Evolutionary conservation across 2,113 vertebrate species (phyloP).

Genomic region (Ammospiza caudacuta): DNA sequence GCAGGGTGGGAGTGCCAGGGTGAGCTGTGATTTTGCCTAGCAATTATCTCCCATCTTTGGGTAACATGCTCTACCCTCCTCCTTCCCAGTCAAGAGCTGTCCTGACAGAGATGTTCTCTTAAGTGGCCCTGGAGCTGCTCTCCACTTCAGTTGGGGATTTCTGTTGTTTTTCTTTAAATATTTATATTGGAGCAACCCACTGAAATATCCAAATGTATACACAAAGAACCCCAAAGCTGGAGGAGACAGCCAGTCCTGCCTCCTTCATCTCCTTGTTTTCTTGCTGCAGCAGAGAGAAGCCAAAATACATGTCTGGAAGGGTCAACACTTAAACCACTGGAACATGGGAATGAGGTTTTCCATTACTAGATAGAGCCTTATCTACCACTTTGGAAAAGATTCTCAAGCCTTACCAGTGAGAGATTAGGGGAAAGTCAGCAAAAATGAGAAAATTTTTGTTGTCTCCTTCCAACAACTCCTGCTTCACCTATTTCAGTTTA

Average conservation of each 20-base stretch:
- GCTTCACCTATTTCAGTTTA: not conserved
- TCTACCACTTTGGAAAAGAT: slow-evolving; percentile 2
- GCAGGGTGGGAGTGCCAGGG: not conserved
- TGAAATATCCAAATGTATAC: slow-evolving; percentile 20
- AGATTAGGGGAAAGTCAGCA: slow-evolving; percentile 2
- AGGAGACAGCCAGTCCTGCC: not conserved
- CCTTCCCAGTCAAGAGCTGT: not conserved
- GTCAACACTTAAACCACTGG: slow-evolving; percentile 2
- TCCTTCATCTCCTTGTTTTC: not conserved
- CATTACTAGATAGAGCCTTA: not conserved
- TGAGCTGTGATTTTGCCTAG: slow-evolving; percentile 5
- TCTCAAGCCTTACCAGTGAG: not conserved
- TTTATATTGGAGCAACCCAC: slow-evolving; percentile 38
- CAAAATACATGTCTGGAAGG: slow-evolving; percentile 5
- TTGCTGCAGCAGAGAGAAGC: slow-evolving; percentile 6
- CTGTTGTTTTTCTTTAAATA: slow-evolving; percentile 23
- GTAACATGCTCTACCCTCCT: not conserved
- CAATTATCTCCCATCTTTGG: slow-evolving; percentile 25
- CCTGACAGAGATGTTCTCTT: not conserved
- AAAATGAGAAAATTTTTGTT: not conserved
- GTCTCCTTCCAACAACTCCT: not conserved
- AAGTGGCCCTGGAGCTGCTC: not conserved
- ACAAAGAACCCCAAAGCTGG: not conserved
- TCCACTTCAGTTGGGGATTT: not conserved
- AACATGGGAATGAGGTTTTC: not conserved